Conservation (phyloP, 1,140 invertebrate species). For the Oedothorax gibbosus region DNA sequence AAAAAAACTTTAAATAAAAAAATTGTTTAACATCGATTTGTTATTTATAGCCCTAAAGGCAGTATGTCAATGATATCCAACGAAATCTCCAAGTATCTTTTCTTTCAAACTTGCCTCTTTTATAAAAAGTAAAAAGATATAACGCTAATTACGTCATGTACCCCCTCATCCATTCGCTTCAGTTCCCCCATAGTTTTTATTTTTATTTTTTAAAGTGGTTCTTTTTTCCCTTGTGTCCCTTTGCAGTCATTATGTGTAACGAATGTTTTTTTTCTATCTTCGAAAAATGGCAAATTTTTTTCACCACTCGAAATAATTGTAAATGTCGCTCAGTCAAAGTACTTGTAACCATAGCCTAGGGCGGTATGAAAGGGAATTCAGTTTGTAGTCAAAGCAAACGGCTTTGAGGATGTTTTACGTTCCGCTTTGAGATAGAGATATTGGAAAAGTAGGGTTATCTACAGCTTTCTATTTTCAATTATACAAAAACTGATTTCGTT, state of each 20-base stretch:
- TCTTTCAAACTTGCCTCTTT: background rate
- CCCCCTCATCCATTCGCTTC: background rate
- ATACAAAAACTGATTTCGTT: too few species aligned
- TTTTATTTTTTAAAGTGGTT: background rate
- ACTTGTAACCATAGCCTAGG: background rate
- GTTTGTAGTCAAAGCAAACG: background rate
- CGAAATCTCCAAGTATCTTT: constrained; percentile 1
- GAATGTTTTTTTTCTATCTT: too few species aligned
- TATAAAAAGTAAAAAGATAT: background rate
- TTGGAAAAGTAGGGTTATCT: too few species aligned
- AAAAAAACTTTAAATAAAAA: constrained; percentile 9
- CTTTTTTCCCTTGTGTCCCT: constrained; percentile 1
- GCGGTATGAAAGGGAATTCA: background rate
- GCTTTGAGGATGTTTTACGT: too few species aligned
- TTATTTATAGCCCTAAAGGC: background rate
- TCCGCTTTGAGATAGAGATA: too few species aligned
- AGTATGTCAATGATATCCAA: background rate
- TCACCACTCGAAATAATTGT: too few species aligned
- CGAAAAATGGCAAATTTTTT: too few species aligned
- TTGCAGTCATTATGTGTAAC: background rate
- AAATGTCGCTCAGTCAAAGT: too few species aligned
- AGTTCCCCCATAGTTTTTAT: background rate
- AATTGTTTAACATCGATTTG: background rate
- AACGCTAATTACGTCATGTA: constrained; percentile 9
- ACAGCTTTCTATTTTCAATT: too few species aligned